phyloP scores from a whole-genome alignment of 2,797 vertebrate species.

The Scyliorhinus canicula region DNA sequence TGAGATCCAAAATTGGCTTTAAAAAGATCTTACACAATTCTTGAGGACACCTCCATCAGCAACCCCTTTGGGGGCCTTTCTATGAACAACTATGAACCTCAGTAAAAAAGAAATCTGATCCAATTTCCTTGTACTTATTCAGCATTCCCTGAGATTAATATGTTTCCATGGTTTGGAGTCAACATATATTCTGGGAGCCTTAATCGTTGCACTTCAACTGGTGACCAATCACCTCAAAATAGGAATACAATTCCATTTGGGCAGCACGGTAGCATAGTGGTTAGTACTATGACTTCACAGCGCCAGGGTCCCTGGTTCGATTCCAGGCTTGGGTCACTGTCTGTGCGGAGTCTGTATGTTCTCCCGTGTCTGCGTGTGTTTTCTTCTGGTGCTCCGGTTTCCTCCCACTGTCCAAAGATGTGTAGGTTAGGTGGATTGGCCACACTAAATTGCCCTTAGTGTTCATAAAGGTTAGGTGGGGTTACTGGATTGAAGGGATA shows the following conservation, averaged over 20 bases:
- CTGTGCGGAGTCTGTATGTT: too few species aligned
- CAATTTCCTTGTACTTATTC: not conserved
- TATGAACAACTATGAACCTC: not conserved
- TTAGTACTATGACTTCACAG: too few species aligned
- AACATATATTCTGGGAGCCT: not conserved
- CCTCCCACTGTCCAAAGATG: too few species aligned
- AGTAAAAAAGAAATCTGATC: not conserved
- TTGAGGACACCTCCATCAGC: not conserved
- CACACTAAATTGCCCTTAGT: too few species aligned
- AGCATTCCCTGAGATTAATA: not conserved
- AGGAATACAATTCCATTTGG: not conserved
- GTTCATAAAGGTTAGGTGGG: too few species aligned
- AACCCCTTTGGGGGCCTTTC: not conserved
- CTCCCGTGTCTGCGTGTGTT: too few species aligned
- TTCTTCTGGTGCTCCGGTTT: too few species aligned
- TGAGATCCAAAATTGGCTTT: not conserved
- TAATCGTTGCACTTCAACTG: not conserved
- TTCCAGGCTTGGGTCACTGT: too few species aligned
- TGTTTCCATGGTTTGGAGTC: not conserved
- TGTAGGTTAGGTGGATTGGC: too few species aligned
- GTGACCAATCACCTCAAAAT: not conserved
- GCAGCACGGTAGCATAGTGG: too few species aligned
- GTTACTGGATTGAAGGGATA: too few species aligned
- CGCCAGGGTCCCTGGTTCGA: too few species aligned
- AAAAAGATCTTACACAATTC: not conserved